Base-by-base conservation (phyloP, 2,888 invertebrate species). In the Spilosoma lubricipeda region DNA sequence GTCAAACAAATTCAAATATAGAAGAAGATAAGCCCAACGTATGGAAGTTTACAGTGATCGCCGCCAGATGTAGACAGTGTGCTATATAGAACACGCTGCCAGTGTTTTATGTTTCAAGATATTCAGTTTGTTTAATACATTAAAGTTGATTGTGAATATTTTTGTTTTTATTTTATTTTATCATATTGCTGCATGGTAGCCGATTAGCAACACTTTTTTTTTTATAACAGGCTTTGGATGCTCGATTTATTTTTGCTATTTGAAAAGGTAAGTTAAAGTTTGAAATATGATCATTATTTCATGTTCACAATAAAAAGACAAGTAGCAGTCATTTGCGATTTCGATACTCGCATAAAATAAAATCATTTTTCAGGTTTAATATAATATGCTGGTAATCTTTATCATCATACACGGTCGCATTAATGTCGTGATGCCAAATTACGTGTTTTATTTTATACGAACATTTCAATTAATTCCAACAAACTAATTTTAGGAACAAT, bases 1-100 rank as follows among this genome's bases (percentile, higher is more conserved):
- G 82, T 85, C 91, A 91, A 95, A 93, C 91, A 95, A 91, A 94
- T 94, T 91, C 93, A 95, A 94, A 91, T 94, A 92, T 91, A 91
- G 93, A 90, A 93, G 93, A 92, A 93, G 95, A 92, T 90, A 89
- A 81, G 77, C 77, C 79, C 80, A 80, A 75, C 76, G 79, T 75
- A 78, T 75, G 78, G 86, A 80, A 87, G 85, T 84, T 84, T 83
- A 81, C 84, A 81, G 85, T 86, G 88, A 76, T 77, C 81, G 85
- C 85, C 86, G 89, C 87, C 89, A 89, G 88, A 85, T 87, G 89
- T 94, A 93, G 90, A 88, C 83, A 82, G 86, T 91, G 90, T 91
- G 92, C 92, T 92, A 82, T 92, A 82, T 88, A 89, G 78, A 81
- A 84, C 81, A 88, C 88, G 85, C 89, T 90, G 87, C 88, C 89